Base-by-base conservation (phyloP, 2,888 invertebrate species). In the Drosophila meridiana region DNA sequence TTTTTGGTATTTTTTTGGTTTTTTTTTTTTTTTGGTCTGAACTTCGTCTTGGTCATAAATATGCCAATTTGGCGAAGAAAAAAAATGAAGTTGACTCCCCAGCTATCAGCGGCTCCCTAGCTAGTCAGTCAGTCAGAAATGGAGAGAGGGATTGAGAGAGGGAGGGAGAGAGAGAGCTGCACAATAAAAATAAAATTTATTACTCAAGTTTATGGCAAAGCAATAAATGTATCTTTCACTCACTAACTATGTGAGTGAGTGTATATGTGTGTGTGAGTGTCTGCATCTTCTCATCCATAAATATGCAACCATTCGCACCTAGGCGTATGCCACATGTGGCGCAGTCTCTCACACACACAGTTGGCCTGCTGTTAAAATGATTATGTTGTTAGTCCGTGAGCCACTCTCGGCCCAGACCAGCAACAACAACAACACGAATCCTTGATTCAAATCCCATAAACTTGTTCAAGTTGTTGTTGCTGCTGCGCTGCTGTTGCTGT, bases 101-200 rank as follows among this genome's bases (percentile, higher is more conserved):
- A 50, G 50, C 32, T 50, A 32, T 40, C 53, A 32, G 7, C 38
- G 28, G 26, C 26, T 36, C 40, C n/a, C 28, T 8, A 52, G 42
- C n/a, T 2, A 65, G 53, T 20, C 71, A 70, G 73, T 58, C 67
- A 77, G 64, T 28, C 45, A 60, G 75, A 57, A 20, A 13, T 34
- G 38, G 5, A 20, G n/a, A 8, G n/a, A 48, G 71, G 5, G 30
- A 32, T 32, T 40, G 75, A 59, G 65, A 62, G 34, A 30, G 40
- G n/a, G 38, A 34, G 30, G 4, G 73, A 63, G 69, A 48, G 72
- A 55, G 65, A 63, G 86, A 48, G 77, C 69, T 73, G 80, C 73
- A 87, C 90, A 90, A 90, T 87, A 87, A 90, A 90, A 90, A 83
- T 87, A 65, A 87, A 87, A 87, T 90, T 86, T 87, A 87, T 87